Base-by-base conservation (phyloP, 2,797 vertebrate species). In the Fringilla coelebs region DNA sequence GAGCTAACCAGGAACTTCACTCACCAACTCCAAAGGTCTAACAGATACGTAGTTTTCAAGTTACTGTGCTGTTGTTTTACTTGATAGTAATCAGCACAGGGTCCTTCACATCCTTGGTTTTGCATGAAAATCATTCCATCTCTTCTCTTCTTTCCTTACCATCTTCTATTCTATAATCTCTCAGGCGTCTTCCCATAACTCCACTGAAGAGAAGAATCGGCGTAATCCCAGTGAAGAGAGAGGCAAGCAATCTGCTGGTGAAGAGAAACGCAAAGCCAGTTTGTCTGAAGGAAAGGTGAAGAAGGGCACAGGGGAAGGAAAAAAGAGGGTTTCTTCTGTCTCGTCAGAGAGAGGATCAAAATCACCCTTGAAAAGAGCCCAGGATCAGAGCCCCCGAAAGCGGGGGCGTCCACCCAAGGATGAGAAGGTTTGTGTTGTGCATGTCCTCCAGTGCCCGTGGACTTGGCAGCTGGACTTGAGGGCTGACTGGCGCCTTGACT, bases 381-480 rank as follows among this genome's bases (percentile, higher is more conserved):
- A 99, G 83, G 99, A 97, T 98, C 99, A 98, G 98, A 99, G 98
- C 94, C 98, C 99, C 92, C 98, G 99, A 93, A 99, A 99, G 95
- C 98, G 98, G 77, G 98, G 99, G 94, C 98, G 99, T 24, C 99
- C 99, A 55, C 98, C 98, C 85, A 98, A 98, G 97, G 98, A 98
- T n/a, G 99, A 99, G 97, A 99, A 99, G 99, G 99, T 99, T 97
- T 97, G 98, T 98, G 93, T 95, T 96, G 79, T 92, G 78, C 87
- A 79, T 96, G 84, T 90, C 76, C 9, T 40, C 85, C 80, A 92
- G 73, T 90, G 85, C 74, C 91, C 48, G 4, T 94, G 97, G 95
- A 94, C 93, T 94, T 95, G 88, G 41, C 95, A 90, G 80, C 66
- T 92, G 90, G 65, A 75, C 71, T 94, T 51, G 70, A 89, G 57